These are phyloP conservation scores for Chelonus formosanus DNA, from an alignment of 2,888 invertebrate species.

Conservation along the genomic window DNA sequence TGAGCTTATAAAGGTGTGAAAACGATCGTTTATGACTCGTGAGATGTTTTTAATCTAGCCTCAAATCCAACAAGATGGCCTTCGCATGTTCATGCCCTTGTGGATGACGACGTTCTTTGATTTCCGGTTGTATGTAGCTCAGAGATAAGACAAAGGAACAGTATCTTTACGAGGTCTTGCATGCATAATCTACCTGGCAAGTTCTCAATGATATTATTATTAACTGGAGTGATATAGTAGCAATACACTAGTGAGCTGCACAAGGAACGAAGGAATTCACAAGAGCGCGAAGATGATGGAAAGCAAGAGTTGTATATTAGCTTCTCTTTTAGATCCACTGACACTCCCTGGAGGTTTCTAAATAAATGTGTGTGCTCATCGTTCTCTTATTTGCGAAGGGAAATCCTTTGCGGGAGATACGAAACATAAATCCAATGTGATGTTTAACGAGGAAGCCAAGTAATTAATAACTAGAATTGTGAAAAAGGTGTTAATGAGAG, in stretches of 20 bases:
- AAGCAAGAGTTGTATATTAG: conserved; percentile 3
- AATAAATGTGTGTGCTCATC: too few species aligned
- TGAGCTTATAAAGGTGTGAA: too few species aligned
- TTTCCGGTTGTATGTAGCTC: conserved; percentile 3
- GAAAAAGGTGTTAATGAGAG: background rate
- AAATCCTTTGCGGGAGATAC: conserved; percentile 4
- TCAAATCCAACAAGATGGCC: background rate
- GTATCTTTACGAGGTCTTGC: conserved; percentile 25
- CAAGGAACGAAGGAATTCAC: conserved; percentile 23
- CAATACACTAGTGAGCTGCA: background rate
- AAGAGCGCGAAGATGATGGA: conserved; percentile 38
- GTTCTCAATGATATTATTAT: conserved; percentile 36
- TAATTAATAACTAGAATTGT: conserved; percentile 28
- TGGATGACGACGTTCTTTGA: background rate
- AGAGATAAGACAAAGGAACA: conserved; percentile 21
- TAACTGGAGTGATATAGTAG: conserved; percentile 21
- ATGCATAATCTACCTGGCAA: conserved; percentile 35
- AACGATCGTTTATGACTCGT: background rate
- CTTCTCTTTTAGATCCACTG: too few species aligned
- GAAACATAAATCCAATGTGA: conserved; percentile 11
- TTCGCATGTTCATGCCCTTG: conserved; percentile 11
- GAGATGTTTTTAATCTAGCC: background rate
- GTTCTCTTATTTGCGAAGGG: background rate
- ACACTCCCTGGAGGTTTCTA: too few species aligned
- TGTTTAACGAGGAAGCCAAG: conserved; percentile 14